These are phyloP conservation scores for Rhopalosiphum padi DNA, from an alignment of 1,140 invertebrate genomes.

Conservation along the genomic window DNA sequence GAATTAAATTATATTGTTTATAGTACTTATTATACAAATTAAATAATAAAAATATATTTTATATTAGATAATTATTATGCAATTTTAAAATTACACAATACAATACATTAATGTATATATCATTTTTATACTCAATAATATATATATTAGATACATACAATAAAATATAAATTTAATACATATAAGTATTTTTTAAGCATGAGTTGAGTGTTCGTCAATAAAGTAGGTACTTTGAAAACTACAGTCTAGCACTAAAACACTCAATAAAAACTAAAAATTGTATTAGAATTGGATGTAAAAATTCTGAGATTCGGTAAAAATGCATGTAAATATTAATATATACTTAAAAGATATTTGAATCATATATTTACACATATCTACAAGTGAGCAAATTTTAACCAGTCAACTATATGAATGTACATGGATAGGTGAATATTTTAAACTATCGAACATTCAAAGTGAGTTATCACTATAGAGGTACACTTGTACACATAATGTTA, in stretches of 20 bases:
- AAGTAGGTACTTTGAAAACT: background rate
- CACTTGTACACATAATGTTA: background rate
- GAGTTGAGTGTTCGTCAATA: background rate
- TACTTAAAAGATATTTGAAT: background rate
- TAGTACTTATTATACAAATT: background rate
- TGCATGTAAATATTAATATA: background rate
- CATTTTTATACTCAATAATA: background rate
- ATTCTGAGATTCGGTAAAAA: background rate
- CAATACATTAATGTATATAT: background rate
- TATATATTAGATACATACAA: background rate
- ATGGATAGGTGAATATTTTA: background rate
- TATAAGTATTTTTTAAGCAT: background rate
- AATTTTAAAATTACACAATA: background rate
- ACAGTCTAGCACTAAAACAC: background rate
- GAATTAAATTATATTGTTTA: background rate
- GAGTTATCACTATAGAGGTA: background rate
- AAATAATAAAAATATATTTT: background rate
- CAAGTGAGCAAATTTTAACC: background rate
- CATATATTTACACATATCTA: background rate
- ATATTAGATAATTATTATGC: background rate
- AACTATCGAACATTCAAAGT: background rate
- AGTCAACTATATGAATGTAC: background rate
- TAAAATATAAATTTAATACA: background rate
- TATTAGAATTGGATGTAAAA: background rate
- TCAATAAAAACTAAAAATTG: background rate